Evolutionary conservation across 2,888 invertebrate genomes (phyloP).

Genomic region (Eurytoma californica): DNA sequence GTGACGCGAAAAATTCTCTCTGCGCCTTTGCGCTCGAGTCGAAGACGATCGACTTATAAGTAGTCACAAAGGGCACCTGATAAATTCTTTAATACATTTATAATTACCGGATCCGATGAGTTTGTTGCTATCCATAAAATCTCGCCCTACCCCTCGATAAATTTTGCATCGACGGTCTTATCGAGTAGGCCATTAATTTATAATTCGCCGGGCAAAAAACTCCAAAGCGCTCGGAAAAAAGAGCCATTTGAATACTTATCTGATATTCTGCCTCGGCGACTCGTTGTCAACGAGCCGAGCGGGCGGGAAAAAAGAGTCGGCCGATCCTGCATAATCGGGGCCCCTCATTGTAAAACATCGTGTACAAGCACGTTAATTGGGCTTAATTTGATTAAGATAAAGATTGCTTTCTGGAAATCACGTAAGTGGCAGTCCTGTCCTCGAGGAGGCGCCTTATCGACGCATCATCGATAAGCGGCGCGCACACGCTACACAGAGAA

Average conservation of each 20-base stretch:
- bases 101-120: too few relatives aligned
- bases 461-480: conserved; percentile 54
- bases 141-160: too few relatives aligned
- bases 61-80: too few relatives aligned
- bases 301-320: conserved; percentile 19
- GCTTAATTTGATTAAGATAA: conserved; percentile 58
- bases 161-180: too few relatives aligned
- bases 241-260: not conserved
- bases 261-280: conserved; percentile 7
- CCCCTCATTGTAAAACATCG: conserved; percentile 56
- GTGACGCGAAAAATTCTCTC: not conserved
- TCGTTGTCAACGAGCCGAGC: conserved; percentile 28
- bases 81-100: too few relatives aligned
- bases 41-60: too few relatives aligned
- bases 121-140: too few relatives aligned
- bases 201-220: too few relatives aligned
- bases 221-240: too few relatives aligned
- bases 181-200: too few relatives aligned
- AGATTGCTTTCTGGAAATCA: conserved; percentile 52
- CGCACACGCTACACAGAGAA: not conserved
- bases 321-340: conserved; percentile 40
- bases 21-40: not conserved
- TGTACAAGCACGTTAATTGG: conserved; percentile 59
- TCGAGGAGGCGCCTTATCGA: conserved; percentile 56
- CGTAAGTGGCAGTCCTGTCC: conserved; percentile 53